Conservation (phyloP, 2,888 invertebrate species). For the Temnothorax unifasciatus region DNA sequence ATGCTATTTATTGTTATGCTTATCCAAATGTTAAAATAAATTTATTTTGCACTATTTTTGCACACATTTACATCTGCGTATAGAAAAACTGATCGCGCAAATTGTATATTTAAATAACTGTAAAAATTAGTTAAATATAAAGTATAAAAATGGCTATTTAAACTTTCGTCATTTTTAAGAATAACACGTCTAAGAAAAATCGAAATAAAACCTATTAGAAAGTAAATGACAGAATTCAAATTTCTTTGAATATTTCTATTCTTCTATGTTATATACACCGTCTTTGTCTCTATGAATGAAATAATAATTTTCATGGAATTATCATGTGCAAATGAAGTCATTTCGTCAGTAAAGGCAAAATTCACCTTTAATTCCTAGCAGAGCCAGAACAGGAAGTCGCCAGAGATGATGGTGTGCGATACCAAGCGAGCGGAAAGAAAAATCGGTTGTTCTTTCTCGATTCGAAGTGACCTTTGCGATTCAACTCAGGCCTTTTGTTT, state of each 20-base stretch:
- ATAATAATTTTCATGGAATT: not conserved
- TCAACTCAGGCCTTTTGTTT: constrained; percentile 75
- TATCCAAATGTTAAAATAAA: not conserved
- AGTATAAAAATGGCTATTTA: not conserved
- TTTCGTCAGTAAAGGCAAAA: constrained; percentile 10
- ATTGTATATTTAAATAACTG: not conserved
- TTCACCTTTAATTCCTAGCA: constrained; percentile 23
- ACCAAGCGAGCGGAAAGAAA: constrained; percentile 36
- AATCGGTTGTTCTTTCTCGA: constrained; percentile 60
- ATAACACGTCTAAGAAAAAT: not conserved
- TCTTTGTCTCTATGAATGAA: not conserved
- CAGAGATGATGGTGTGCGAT: constrained; percentile 42
- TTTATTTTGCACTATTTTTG: not conserved
- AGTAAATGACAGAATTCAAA: not conserved
- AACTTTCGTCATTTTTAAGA: not conserved
- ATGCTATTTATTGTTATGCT: not conserved
- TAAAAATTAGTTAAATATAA: not conserved
- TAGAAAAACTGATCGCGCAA: not conserved
- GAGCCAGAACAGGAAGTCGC: constrained; percentile 39
- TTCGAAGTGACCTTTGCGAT: constrained; percentile 61
- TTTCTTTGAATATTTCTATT: not conserved
- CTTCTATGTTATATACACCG: not conserved
- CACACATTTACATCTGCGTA: not conserved
- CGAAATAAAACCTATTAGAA: not conserved
- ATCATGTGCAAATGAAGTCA: not conserved